Evolutionary conservation across 64 coral and sea anemone species (phyloP), one percentile per base, ranked within the genome.

Genomic region (Porites lutea): DNA sequence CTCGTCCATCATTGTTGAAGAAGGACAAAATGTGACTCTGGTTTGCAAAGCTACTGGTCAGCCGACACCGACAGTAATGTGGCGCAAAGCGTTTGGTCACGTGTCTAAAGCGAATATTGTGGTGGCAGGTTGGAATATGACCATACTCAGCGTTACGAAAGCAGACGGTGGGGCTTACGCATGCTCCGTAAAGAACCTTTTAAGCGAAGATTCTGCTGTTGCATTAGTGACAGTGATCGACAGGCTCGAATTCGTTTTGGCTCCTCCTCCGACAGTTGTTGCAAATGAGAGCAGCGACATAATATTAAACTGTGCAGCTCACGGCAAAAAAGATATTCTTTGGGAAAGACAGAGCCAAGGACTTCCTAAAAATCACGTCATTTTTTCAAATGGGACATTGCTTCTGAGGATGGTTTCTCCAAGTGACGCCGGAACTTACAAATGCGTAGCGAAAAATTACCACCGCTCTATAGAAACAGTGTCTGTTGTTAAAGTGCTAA

Each of bases 61-160:
- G 69, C 90, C 90, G 19, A 59, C 16, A 84, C 90, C 90, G 12
- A 9, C 5, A 0, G 59, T 91, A 23, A 74, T 68, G n/a, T 91
- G 89, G 89, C 74, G 66, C n/a, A 91, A 91, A 60, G 51, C 79
- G 1, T 60, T 83, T 19, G 53, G 52, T 13, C 23, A 59, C 10
- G 53, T 91, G 23, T 60, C 23, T 1, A 6, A 75, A 59, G 67
- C 82, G 14, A 47, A 74, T 5, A 19, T 6, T 19, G 14, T 62
- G 9, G 11, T 91, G 1, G 64, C 6, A 11, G 27, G 46, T 37
- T 54, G 79, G 43, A 63, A 74, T 0, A 8, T 91, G 15, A 27
- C 79, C 0, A 91, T 91, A 57, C 53, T 14, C 48, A 75, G 59
- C 2, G 67, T 84, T 10, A 52, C 53, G 7, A 55, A 74, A 52